Evolutionary conservation across 2,113 vertebrate genomes (phyloP), one percentile per base, ranked within the genome.

Genomic region (Myodes glareolus): DNA sequence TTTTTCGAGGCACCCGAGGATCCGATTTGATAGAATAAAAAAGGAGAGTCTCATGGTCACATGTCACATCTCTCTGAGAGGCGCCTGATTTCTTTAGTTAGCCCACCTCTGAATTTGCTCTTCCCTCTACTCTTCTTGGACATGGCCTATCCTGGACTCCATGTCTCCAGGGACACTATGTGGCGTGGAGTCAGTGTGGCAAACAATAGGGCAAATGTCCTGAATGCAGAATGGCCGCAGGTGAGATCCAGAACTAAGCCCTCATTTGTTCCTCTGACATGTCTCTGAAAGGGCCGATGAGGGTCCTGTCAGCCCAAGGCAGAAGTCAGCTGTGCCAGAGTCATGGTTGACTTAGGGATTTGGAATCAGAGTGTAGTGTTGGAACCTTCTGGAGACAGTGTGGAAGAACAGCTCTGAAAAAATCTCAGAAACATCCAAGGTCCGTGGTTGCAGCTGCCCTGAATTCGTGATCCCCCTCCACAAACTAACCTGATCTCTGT

Each of bases 391-490:
- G 21, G 90, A 94, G 52, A 39, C 17, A 31, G 58, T 0, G 0
- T 8, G 4, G 14, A 0, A 3, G 9, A 36, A 23, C 1, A 0
- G 10, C 52, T 72, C 31, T 88, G 16, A 14, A 36, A 4, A 6
- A 25, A 2, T 61, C 45, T 67, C 70, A 39, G 85, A 47, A 70
- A 72, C 55, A 58, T 4, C 47, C 25, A 5, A 55, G 29, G 12
- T 65, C 27, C 11, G 0, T 0, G 2, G 50, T 5, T 3, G 5
- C 12, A 47, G 25, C 6, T 68, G 33, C 2, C 58, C 52, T 10
- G 10, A 3, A 3, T 2, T 29, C 29, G 61, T 78, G 91, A 77
- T 16, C 52, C n/a, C 21, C 29, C 6, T 5, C 12, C 31, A 27
- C 36, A 76, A 9, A 7, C 50, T 68, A 55, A 67, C 2, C 86